Evolutionary conservation across 2,113 vertebrate species (phyloP).

Genomic region (Tachysurus fulvidraco): DNA sequence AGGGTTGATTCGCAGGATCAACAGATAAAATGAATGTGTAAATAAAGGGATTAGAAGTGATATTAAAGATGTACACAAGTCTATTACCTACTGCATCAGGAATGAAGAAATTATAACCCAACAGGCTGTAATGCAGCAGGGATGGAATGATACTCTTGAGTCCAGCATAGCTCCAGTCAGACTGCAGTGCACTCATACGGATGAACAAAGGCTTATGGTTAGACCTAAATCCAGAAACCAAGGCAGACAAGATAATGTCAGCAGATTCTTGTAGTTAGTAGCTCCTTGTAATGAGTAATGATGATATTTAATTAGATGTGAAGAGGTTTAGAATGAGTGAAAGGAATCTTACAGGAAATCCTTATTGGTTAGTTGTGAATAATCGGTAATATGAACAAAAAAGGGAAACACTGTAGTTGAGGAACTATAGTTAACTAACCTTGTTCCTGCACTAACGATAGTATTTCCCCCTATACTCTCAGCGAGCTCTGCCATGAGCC

Average conservation of each 20-base stretch:
- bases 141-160: conserved; percentile 86
- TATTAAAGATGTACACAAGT: conserved; percentile 32
- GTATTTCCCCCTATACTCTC: conserved; percentile 74
- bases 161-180: conserved; percentile 81
- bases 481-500: conserved; percentile 72
- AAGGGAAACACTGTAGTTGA: neutral
- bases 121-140: conserved; percentile 84
- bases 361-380: neutral
- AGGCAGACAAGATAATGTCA: neutral
- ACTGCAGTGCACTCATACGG: conserved; percentile 76
- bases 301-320: neutral
- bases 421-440: conserved; percentile 66
- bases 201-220: conserved; percentile 81
- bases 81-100: conserved; percentile 86
- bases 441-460: conserved; percentile 77
- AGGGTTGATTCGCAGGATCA: neutral
- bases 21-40: neutral
- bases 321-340: neutral
- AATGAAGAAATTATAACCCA: conserved; percentile 93
- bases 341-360: neutral
- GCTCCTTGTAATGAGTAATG: neutral
- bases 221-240: conserved; percentile 67
- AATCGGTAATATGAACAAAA: neutral
- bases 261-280: neutral
- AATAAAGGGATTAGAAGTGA: neutral